These are phyloP conservation scores for Thamnaconus septentrionalis DNA, from an alignment of 2,113 vertebrate genomes.

Conservation along the genomic window DNA sequence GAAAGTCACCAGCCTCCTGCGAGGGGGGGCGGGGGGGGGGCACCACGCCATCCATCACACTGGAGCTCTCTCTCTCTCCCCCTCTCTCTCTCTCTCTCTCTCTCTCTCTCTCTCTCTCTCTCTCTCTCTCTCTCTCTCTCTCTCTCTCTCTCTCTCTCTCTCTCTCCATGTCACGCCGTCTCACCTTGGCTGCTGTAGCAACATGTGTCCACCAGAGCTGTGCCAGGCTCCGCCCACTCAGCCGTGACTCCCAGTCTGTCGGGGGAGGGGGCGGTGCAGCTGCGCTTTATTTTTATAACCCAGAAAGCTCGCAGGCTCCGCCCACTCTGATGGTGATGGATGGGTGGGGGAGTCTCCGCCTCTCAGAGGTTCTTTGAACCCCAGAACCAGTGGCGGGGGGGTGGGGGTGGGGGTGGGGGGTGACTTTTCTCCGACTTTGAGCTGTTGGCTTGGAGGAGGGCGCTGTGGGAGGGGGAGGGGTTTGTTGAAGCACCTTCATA, in stretches of 20 bases:
- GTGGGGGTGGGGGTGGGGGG: too few species aligned
- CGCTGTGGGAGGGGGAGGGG: too few species aligned
- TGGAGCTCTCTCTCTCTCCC: slow-evolving; percentile 60
- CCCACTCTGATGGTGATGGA: slow-evolving; percentile 10
- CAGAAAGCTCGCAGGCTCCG: slow-evolving; percentile 45
- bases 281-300: slow-evolving; percentile 71
- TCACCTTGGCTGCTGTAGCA: slow-evolving; percentile 86
- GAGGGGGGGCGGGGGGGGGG: slow-evolving; percentile 82
- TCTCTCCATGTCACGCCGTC: slow-evolving; percentile 68
- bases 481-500: too few species aligned
- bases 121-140: too few species aligned
- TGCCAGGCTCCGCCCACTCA: slow-evolving; percentile 62
- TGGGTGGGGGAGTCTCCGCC: slow-evolving; percentile 21
- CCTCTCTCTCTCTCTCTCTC: slow-evolving; percentile 47
- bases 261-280: slow-evolving; percentile 5
- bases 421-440: too few species aligned
- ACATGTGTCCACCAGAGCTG: slow-evolving; percentile 60
- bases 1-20: slow-evolving; percentile 95
- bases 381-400: not conserved
- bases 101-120: too few species aligned
- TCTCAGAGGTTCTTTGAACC: slow-evolving; percentile 39
- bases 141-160: slow-evolving; percentile 51
- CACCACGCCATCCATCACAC: slow-evolving; percentile 90
- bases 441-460: too few species aligned
- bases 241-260: slow-evolving; percentile 70